These are phyloP conservation scores for Agrilus planipennis DNA, from an alignment of 1,140 invertebrate genomes.

Conservation along the genomic window DNA sequence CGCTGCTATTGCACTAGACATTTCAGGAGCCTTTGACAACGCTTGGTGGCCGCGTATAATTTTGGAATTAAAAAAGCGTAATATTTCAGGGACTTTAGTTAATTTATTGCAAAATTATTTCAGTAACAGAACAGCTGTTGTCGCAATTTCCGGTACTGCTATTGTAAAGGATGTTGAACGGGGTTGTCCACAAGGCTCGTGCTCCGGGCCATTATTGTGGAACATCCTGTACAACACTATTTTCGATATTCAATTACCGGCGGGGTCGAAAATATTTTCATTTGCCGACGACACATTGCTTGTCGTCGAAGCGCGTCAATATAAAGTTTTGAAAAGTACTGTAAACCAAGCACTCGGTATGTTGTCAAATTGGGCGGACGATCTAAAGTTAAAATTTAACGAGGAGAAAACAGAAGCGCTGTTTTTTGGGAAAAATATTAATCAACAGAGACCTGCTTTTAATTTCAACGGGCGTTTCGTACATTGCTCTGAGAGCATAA, in stretches of 20 bases:
- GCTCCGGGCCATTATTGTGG: slow-evolving; percentile 19
- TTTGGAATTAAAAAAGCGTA: no score
- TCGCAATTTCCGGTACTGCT: no score
- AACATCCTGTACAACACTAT: slow-evolving; percentile 19
- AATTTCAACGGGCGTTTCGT: not conserved
- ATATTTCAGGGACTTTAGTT: no score
- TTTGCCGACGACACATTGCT: slow-evolving; percentile 6
- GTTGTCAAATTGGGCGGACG: not conserved
- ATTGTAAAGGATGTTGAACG: no score
- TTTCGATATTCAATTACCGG: slow-evolving; percentile 3
- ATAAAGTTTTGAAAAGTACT: not conserved
- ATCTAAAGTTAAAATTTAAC: not conserved
- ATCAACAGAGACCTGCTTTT: not conserved
- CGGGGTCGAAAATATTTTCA: not conserved
- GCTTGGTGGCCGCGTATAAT: no score
- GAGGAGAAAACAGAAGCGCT: not conserved
- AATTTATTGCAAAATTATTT: no score
- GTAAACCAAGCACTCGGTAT: not conserved
- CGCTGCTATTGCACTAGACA: no score
- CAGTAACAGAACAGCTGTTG: no score
- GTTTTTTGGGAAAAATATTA: not conserved
- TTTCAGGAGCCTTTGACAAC: no score
- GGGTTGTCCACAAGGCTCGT: slow-evolving; percentile 26
- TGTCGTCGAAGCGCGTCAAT: not conserved
- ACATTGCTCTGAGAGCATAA: not conserved